Percentiles rank a stretch among this genome's conserved stretches.
Evolutionary conservation across 2,888 invertebrate species (phyloP).

Genomic region (Escarpia spicata): DNA sequence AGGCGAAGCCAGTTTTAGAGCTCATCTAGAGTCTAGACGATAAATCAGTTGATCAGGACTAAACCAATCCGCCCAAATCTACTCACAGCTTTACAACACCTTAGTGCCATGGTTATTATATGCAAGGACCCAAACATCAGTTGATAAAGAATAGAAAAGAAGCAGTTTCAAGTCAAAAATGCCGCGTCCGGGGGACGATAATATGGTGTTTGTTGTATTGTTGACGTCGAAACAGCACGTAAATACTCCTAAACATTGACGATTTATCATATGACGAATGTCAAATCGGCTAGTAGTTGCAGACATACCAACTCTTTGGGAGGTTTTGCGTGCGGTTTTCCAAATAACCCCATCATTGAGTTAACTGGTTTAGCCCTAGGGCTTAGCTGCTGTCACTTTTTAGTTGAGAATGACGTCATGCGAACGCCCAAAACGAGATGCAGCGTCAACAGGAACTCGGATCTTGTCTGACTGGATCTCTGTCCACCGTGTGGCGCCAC

Average conservation of each 20-base stretch:
- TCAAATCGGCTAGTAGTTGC: neutral
- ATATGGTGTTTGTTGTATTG: neutral
- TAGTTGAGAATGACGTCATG: conserved; percentile 12
- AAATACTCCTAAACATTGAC: conserved; percentile 17
- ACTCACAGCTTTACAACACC: neutral
- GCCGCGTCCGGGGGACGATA: conserved; percentile 8
- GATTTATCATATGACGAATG: neutral
- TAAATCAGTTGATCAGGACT: no score
- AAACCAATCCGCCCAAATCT: neutral
- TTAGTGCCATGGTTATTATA: neutral
- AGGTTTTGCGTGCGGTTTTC: conserved; percentile 35
- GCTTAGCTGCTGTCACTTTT: neutral
- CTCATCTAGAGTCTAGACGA: no score
- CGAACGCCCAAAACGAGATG: neutral
- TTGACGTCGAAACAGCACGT: neutral
- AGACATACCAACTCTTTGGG: conserved; percentile 40
- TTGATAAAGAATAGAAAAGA: neutral
- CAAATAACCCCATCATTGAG: conserved; percentile 39
- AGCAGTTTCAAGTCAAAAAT: neutral
- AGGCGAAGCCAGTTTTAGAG: no score
- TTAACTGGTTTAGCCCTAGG: neutral
- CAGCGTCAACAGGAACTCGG: neutral
- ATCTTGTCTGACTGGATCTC: neutral
- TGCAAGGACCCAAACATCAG: neutral
- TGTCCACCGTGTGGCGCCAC: neutral